Conservation (phyloP, 2,888 invertebrate genomes). For the Timema cristinae region DNA sequence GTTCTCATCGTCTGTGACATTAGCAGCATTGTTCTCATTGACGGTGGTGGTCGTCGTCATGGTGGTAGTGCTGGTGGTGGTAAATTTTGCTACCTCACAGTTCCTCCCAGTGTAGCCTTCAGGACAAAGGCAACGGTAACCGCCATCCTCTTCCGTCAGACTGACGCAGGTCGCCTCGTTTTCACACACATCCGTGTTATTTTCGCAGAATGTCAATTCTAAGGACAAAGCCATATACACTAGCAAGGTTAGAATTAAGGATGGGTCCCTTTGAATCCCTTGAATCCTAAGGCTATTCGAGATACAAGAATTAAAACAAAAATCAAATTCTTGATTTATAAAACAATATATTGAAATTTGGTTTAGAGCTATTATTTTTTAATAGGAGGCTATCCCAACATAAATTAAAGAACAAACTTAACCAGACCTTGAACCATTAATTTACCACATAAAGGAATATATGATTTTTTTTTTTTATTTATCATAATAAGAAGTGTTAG, state of each 20-base stretch:
- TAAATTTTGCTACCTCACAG: slow-evolving; percentile 54
- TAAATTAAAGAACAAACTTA: too few relatives aligned
- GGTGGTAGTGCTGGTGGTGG: slow-evolving; percentile 20
- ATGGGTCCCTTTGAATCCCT: too few relatives aligned
- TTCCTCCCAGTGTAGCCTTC: slow-evolving; percentile 70
- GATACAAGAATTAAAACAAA: too few relatives aligned
- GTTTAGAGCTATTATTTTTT: too few relatives aligned
- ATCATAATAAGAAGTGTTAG: too few relatives aligned
- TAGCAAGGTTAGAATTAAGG: background rate
- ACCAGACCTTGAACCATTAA: too few relatives aligned
- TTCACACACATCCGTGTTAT: slow-evolving; percentile 67
- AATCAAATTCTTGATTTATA: too few relatives aligned
- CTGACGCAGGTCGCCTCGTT: slow-evolving; percentile 81
- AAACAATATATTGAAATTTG: too few relatives aligned
- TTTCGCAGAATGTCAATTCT: slow-evolving; percentile 82
- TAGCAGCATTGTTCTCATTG: background rate
- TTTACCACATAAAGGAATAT: too few relatives aligned
- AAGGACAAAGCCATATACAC: slow-evolving; percentile 36
- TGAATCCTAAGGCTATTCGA: too few relatives aligned
- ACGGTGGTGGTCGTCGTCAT: background rate
- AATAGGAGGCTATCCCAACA: too few relatives aligned
- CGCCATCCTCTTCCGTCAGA: slow-evolving; percentile 69
- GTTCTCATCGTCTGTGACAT: background rate
- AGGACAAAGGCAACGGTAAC: slow-evolving; percentile 71
- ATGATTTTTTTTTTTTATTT: too few relatives aligned